Evolutionary conservation across 2,797 vertebrate species (phyloP), one percentile per base, ranked within the genome.

Genomic region (Balearica regulorum): DNA sequence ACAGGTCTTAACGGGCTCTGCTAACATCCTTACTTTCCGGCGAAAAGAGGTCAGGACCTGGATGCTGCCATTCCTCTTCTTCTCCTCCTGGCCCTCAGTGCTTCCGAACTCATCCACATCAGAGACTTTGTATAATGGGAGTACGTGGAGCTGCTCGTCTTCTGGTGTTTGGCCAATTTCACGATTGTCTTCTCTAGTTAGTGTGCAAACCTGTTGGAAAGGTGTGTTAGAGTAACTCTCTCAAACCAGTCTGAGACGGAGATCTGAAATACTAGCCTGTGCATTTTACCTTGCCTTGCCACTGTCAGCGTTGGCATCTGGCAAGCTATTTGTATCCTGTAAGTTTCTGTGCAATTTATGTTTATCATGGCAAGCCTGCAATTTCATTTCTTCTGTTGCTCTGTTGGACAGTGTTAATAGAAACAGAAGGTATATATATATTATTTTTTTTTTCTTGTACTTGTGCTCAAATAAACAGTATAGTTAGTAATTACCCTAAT

Each of bases 81-180:
- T 99, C 97, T 99, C 99, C 94, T 99, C 98, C 97, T 99, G 99
- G 77, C 98, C 99, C 90, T 99, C 99, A 28, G 93, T 95, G 83
- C 99, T 99, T 93, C 99, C 99, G 58, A 99, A 99, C 97, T 99
- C 99, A 92, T 99, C 99, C 81, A 99, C 98, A 55, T 97, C 97
- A 62, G 99, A 98, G 92, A 99, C 97, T 97, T 99, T 99, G 96
- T 99, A 99, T 77, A 99, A 97, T 1, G 99, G 99, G 96, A 99
- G 97, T 53, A 99, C 99, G 0, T 99, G 99, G 81, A 99, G 98
- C 97, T 99, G 99, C 96, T 99, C 99, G 14, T 99, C 99, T 41
- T 99, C 98, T 46, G 99, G 99, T 82, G 98, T 98, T 89, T 98
- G 98, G 80, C 99, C 99, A 87, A 99, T 98, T 87, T 98, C 98